These are phyloP conservation scores for Arrhopalites spinosus DNA, from an alignment of 2,888 invertebrate genomes.

Conservation along the genomic window DNA sequence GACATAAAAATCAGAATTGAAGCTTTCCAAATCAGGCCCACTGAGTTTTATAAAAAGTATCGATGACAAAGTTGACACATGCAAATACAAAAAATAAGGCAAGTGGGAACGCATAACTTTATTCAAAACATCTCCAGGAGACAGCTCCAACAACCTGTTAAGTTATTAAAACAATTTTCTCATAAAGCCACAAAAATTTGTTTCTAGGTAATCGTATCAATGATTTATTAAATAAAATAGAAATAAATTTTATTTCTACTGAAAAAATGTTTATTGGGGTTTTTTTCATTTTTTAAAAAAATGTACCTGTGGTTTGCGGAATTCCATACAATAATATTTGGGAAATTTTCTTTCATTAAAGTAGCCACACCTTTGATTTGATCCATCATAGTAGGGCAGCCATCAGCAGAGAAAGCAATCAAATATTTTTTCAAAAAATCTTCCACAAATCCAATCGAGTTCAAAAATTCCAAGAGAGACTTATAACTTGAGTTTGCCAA, in stretches of 20 bases:
- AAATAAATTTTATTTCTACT: too few relatives aligned
- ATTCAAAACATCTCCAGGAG: neutral
- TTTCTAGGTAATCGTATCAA: too few relatives aligned
- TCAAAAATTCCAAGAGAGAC: neutral
- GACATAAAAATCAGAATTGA: too few relatives aligned
- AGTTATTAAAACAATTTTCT: too few relatives aligned
- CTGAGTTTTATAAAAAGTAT: too few relatives aligned
- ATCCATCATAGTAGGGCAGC: neutral
- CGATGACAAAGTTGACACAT: too few relatives aligned
- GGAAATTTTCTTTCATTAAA: neutral
- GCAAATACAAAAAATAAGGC: too few relatives aligned
- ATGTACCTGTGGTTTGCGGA: neutral
- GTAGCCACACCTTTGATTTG: neutral
- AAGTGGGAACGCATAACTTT: neutral
- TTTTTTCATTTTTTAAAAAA: too few relatives aligned
- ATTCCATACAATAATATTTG: neutral
- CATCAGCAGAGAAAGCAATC: neutral
- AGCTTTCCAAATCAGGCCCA: too few relatives aligned
- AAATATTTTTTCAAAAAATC: neutral
- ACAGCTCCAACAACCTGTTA: neutral
- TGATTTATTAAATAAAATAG: too few relatives aligned
- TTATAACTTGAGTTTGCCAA: neutral
- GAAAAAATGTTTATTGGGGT: too few relatives aligned
- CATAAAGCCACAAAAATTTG: too few relatives aligned
- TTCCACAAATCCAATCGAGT: neutral